These are phyloP conservation scores for Centropristis striata DNA, from an alignment of 2,113 vertebrate genomes.

Conservation along the genomic window DNA sequence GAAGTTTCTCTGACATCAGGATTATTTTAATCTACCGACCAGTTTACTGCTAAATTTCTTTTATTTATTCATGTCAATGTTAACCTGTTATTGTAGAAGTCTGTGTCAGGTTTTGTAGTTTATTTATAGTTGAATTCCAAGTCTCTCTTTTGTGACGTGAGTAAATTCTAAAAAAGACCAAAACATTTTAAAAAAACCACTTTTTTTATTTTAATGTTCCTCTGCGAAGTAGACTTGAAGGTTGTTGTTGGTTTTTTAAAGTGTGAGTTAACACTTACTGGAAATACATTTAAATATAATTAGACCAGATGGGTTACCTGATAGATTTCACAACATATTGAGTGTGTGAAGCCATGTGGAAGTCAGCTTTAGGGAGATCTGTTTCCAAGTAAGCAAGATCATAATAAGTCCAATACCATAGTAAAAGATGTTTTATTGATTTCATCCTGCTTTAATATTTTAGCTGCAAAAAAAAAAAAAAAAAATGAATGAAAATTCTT, in stretches of 20 bases:
- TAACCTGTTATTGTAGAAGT: not conserved
- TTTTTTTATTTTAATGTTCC: not conserved
- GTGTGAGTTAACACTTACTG: not conserved
- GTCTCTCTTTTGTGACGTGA: not conserved
- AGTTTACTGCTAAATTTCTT: not conserved
- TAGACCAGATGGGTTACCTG: constrained; percentile 30
- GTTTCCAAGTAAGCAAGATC: constrained; percentile 39
- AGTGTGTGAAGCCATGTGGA: constrained; percentile 40
- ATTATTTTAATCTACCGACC: not conserved
- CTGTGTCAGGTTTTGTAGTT: too few species aligned
- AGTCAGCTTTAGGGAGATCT: constrained; percentile 29
- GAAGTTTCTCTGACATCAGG: constrained; percentile 2
- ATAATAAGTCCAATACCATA: constrained; percentile 11
- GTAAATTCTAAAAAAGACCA: not conserved
- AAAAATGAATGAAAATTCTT: not conserved
- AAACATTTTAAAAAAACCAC: too few species aligned
- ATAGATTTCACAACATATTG: constrained; percentile 32
- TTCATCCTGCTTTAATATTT: constrained; percentile 17
- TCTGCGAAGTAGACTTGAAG: not conserved
- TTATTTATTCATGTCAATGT: too few species aligned
- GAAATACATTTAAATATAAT: not conserved
- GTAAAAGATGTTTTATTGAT: constrained; percentile 39
- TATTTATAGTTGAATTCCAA: not conserved
- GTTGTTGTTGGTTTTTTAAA: not conserved
- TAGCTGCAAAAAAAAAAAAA: not conserved